A percentile compares a stretch with the other conserved stretches of the same genome.
These are phyloP conservation scores for Drosophila tanythrix DNA, from an alignment of 2,888 invertebrate species.

Conservation along the genomic window DNA sequence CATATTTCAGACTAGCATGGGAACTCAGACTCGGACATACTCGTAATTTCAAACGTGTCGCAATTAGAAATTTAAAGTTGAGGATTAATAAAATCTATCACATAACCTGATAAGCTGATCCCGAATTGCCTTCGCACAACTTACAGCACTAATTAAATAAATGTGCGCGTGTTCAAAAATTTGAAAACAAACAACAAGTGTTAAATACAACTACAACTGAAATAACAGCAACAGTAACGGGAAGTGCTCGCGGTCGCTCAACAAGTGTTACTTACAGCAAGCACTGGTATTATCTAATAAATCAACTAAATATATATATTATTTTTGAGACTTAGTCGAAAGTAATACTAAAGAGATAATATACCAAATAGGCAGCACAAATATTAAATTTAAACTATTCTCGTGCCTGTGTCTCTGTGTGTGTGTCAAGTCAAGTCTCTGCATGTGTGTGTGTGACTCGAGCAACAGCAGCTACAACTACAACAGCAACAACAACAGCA, in stretches of 20 bases:
- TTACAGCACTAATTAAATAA: constrained; percentile 45
- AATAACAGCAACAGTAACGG: constrained; percentile 50
- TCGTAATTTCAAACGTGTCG: constrained; percentile 37
- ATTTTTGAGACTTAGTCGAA: constrained; percentile 29
- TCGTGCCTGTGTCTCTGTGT: constrained; percentile 37
- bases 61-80: neutral
- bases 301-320: constrained; percentile 47
- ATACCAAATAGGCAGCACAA: constrained; percentile 55
- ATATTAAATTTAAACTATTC: constrained; percentile 59
- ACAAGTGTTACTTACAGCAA: constrained; percentile 65
- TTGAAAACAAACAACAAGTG: constrained; percentile 62
- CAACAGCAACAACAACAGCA: constrained; percentile 55
- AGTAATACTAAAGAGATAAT: constrained; percentile 55
- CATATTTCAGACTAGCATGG: constrained; percentile 37
- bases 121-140: constrained; percentile 27
- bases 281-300: constrained; percentile 76
- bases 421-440: constrained; percentile 24
- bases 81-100: neutral
- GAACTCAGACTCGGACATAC: constrained; percentile 28
- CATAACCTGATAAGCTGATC: constrained; percentile 16
- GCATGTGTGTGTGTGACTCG: constrained; percentile 64
- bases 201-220: constrained; percentile 49
- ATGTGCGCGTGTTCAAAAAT: constrained; percentile 58
- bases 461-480: constrained; percentile 58
- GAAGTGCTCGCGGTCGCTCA: constrained; percentile 66